Conservation (phyloP, 2,113 vertebrate genomes). For the Thunnus thynnus region DNA sequence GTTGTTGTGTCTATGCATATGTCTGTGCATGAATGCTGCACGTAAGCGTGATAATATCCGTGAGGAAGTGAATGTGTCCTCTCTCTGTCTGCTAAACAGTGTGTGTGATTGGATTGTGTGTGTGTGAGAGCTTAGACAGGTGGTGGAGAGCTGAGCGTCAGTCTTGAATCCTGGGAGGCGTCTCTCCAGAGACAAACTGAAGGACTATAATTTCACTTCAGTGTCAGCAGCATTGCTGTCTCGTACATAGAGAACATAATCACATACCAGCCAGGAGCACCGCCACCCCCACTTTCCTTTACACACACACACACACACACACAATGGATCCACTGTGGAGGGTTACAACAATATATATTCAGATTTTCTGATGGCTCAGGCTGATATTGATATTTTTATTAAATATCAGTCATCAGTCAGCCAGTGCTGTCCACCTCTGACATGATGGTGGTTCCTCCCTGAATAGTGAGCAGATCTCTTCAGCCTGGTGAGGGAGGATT, state of each 20-base stretch:
- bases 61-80: neutral
- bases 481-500: neutral
- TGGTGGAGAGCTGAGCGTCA: slow-evolving; percentile 32
- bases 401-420: neutral
- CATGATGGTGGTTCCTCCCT: neutral
- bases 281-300: neutral
- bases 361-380: neutral
- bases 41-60: neutral
- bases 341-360: neutral
- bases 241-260: slow-evolving; percentile 25
- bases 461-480: neutral
- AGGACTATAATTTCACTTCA: slow-evolving; percentile 53
- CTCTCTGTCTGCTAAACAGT: neutral
- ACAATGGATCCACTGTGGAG: neutral
- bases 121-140: slow-evolving; percentile 28
- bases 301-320: neutral
- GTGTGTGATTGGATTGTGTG: neutral
- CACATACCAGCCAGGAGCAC: slow-evolving; percentile 5
- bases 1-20: neutral
- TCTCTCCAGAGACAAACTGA: slow-evolving; percentile 37
- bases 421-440: neutral
- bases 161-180: slow-evolving; percentile 2
- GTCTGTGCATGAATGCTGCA: slow-evolving; percentile 2
- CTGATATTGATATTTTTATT: slow-evolving; percentile 25
- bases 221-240: slow-evolving; percentile 31